These are phyloP conservation scores for Astyanax mexicanus DNA, from an alignment of 2,797 vertebrate species.

Conservation along the genomic window DNA sequence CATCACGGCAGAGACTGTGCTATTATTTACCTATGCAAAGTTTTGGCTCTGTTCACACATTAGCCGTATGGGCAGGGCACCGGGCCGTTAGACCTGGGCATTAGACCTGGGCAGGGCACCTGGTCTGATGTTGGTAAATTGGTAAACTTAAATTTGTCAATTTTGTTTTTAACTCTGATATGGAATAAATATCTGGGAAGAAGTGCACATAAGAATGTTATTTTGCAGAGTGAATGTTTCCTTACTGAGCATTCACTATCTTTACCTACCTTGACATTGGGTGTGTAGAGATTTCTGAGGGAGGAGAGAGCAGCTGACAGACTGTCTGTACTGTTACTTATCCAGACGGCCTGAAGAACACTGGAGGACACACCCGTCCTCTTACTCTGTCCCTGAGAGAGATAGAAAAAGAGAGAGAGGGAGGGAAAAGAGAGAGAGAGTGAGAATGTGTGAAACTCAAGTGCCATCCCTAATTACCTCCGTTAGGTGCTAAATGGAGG, in stretches of 20 bases:
- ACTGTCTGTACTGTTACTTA: conserved; percentile 94
- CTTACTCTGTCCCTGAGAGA: conserved; percentile 91
- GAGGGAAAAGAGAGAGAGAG: conserved; percentile 4
- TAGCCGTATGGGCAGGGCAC: too few species aligned
- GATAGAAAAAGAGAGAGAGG: conserved; percentile 25
- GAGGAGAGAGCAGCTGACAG: conserved; percentile 94
- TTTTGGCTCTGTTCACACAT: too few species aligned
- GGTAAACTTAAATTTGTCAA: too few species aligned
- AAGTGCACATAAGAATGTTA: too few species aligned
- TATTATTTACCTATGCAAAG: too few species aligned
- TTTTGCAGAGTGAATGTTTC: too few species aligned
- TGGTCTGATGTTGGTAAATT: too few species aligned
- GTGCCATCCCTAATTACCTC: conserved; percentile 9
- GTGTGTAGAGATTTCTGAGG: conserved; percentile 96
- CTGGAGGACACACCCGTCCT: conserved; percentile 95
- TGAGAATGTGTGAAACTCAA: conserved; percentile 4
- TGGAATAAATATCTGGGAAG: too few species aligned
- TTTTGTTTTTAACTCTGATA: too few species aligned
- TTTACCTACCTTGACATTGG: conserved; percentile 93
- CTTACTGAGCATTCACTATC: background rate
- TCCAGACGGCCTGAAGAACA: conserved; percentile 95
- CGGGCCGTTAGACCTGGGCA: too few species aligned
- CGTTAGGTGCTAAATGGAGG: conserved; percentile 11
- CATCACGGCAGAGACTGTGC: too few species aligned
- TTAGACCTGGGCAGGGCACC: too few species aligned